phyloP scores from a whole-genome alignment of 2,113 vertebrate genomes.

The Pongo abelii region DNA sequence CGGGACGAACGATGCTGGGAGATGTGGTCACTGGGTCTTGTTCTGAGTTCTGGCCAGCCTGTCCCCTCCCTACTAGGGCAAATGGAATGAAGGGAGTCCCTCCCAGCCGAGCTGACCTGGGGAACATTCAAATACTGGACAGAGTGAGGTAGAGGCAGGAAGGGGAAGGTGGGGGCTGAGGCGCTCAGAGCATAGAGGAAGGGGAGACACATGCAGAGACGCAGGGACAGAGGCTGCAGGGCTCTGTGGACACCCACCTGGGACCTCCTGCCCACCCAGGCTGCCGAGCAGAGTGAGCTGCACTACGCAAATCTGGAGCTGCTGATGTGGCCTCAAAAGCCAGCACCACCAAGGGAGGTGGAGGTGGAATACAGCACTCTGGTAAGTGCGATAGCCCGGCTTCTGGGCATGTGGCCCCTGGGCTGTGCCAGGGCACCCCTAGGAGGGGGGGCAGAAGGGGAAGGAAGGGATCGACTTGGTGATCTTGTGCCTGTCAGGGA shows the following conservation, averaged over 20 bases:
- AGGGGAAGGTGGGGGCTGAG: background rate
- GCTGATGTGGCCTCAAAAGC: fast-evolving
- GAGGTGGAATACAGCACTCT: constrained; percentile 48
- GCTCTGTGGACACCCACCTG: background rate
- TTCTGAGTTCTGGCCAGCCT: background rate
- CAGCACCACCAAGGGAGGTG: fast-evolving
- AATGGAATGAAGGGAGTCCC: background rate
- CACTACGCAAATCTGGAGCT: constrained; percentile 59
- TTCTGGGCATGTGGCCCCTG: fast-evolving
- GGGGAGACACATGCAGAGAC: background rate
- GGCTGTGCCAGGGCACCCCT: fast-evolving
- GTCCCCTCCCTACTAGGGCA: background rate
- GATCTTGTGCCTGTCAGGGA: background rate
- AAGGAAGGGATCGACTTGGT: background rate
- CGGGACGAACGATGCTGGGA: fast-evolving
- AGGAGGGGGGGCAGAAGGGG: background rate
- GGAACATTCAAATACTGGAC: background rate
- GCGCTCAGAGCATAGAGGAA: fast-evolving
- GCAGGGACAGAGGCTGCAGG: background rate
- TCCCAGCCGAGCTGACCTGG: background rate
- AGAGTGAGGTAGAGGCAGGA: fast-evolving
- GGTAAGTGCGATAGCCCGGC: background rate
- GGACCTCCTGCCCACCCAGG: background rate
- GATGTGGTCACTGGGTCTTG: background rate
- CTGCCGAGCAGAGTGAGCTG: background rate